Base-by-base conservation (phyloP, 2,797 vertebrate genomes). In the Poeciliopsis paucimaculata region DNA sequence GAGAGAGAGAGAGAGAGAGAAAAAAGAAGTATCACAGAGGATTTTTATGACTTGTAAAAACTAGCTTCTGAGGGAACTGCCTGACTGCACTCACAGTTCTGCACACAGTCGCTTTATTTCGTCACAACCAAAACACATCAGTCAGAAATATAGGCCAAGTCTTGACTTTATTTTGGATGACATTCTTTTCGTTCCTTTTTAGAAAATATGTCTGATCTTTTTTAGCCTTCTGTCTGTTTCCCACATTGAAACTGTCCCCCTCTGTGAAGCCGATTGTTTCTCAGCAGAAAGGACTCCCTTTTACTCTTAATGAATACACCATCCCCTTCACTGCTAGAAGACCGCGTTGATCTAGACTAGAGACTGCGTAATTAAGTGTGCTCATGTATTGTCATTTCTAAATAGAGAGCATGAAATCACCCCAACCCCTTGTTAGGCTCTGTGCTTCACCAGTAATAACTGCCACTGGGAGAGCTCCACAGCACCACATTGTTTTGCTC, bases 301-400 rank as follows among this genome's bases (percentile, higher is more conserved):
- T 75, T 91, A 91, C 91, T 93, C 91, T 92, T 95, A 95, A 95
- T 95, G 92, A 95, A 93, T 83, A 88, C 92, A 89, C 87, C 84
- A 85, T 92, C 91, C 85, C 90, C 88, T 77, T 82, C 87, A 79
- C 93, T 91, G 91, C 91, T 89, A 85, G 89, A 90, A 94, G 90
- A 95, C 92, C 92, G 85, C 93, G 94, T 94, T 95, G 94, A 96
- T 96, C 92, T 89, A 94, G 91, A 92, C 91, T 87, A 85, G 84
- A 92, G 87, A 89, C 88, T 81, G 86, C 89, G 88, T 95, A 95
- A 95, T 95, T 93, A 95, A 94, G 91, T 92, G 88, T 82, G 90
- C 93, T 95, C 92, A 89, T 94, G 93, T 94, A 93, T 94, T 91
- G 92, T 94, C 93, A 92, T 95, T 94, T 93, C 87, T 91, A 94